These are phyloP conservation scores for Phorcus lineatus DNA, from an alignment of 2,888 invertebrate species.

Conservation along the genomic window DNA sequence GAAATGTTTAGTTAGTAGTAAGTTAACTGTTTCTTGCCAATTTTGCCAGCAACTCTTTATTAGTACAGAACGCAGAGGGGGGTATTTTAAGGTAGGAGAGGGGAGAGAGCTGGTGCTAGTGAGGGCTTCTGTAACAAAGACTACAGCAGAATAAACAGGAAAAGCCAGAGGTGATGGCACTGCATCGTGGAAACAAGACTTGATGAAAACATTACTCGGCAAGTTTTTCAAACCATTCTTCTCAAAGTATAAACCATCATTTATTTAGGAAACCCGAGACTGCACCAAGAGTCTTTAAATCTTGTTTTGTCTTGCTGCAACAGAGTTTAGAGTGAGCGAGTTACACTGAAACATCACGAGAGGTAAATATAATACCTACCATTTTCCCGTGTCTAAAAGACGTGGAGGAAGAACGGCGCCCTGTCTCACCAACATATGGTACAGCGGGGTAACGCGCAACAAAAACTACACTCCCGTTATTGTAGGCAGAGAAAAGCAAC, in stretches of 20 bases:
- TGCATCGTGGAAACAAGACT: not conserved
- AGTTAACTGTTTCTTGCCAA: too few relatives aligned
- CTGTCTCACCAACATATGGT: too few relatives aligned
- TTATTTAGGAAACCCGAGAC: conserved; percentile 6
- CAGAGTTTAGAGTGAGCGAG: not conserved
- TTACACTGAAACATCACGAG: not conserved
- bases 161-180: not conserved
- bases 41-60: too few relatives aligned
- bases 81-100: too few relatives aligned
- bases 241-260: conserved; percentile 2
- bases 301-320: conserved; percentile 5
- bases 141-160: not conserved
- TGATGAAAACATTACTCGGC: conserved; percentile 3
- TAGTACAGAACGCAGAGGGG: too few relatives aligned
- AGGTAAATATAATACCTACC: conserved; percentile 10
- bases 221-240: not conserved
- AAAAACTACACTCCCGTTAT: too few relatives aligned
- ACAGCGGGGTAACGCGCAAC: too few relatives aligned
- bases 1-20: too few relatives aligned
- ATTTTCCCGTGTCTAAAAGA: not conserved
- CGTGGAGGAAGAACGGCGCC: conserved; percentile 6
- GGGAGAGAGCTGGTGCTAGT: too few relatives aligned
- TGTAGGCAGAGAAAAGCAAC: too few relatives aligned
- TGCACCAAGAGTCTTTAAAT: not conserved
- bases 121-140: not conserved